Base-by-base conservation (phyloP, 2,797 vertebrate species). In the Odontamblyopus rebecca region DNA sequence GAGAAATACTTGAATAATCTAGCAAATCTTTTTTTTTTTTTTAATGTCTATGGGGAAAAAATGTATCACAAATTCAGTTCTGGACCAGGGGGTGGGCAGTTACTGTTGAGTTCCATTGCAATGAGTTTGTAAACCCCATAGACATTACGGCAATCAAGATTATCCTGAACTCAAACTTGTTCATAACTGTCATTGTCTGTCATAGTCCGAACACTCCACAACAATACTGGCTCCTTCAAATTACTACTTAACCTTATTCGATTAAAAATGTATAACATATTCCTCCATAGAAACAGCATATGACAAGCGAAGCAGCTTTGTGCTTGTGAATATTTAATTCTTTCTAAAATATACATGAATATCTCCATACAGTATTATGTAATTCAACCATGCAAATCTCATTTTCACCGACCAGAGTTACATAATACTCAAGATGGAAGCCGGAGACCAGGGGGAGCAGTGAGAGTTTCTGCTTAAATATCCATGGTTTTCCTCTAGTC, bases 301-400 rank as follows among this genome's bases (percentile, higher is more conserved):
- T 67, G 56, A 61, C 56, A 63, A 72, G 75, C 54, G 35, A 67
- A 32, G 5, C 41, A 27, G 56, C 69, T 77, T 77, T 73, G 62
- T 29, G 44, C 41, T 19, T 30, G 73, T 90, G 78, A 92, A 89
- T 89, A 87, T 90, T 89, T 64, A 59, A 86, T 85, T 38, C 65
- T 76, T 72, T 76, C 78, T 89, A 79, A 91, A 92, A 92, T 87
- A 91, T 88, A 85, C 82, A 93, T 92, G 84, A 91, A 90, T 84
- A 80, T 80, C 77, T 86, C 65, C 29, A 53, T 78, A 75, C 71
- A 68, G 80, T 72, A 70, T 93, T 91, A 92, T 81, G 50, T 91
- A 93, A 91, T 75, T 26, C 68, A 23, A 69, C 77, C 80, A 76
- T 65, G 75, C 50, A 83, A 82, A 82, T 86, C 81, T 71, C 71